Evolutionary conservation across 1,140 invertebrate genomes (phyloP).

Genomic region (Callitettix versicolor): DNA sequence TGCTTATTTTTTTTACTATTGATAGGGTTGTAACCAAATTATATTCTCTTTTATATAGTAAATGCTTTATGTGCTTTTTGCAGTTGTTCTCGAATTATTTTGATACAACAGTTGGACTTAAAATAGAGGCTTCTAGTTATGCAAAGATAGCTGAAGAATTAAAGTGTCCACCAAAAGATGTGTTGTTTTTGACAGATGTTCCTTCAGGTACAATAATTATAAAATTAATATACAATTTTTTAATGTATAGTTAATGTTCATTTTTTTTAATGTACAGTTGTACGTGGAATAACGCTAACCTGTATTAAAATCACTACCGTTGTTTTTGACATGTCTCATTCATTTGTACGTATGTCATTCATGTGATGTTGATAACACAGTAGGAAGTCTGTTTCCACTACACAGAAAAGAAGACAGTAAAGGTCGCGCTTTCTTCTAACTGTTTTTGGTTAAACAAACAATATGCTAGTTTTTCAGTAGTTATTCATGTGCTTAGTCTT

Average conservation of each 20-base stretch:
- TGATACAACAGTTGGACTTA: slow-evolving; percentile 74
- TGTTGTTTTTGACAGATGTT: slow-evolving; percentile 79
- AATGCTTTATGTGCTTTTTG: no score
- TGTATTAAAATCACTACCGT: background rate
- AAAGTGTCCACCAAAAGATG: slow-evolving; percentile 44
- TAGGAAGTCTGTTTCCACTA: background rate
- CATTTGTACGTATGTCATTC: background rate
- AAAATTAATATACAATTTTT: background rate
- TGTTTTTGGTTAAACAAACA: background rate
- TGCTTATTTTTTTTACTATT: no score
- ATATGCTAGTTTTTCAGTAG: no score
- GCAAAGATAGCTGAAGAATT: slow-evolving; percentile 61
- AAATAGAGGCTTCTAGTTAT: slow-evolving; percentile 63
- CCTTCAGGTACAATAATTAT: slow-evolving; percentile 49
- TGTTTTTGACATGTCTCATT: background rate
- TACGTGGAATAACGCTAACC: background rate
- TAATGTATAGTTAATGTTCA: background rate
- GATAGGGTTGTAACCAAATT: no score
- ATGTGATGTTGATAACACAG: background rate
- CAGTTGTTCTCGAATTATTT: slow-evolving; percentile 71
- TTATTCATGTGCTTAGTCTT: background rate
- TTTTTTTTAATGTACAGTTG: background rate
- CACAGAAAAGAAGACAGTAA: background rate
- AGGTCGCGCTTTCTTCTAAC: no score
- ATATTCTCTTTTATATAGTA: no score